These are phyloP conservation scores for Chironomus riparius DNA, from an alignment of 2,888 invertebrate genomes.

Conservation along the genomic window DNA sequence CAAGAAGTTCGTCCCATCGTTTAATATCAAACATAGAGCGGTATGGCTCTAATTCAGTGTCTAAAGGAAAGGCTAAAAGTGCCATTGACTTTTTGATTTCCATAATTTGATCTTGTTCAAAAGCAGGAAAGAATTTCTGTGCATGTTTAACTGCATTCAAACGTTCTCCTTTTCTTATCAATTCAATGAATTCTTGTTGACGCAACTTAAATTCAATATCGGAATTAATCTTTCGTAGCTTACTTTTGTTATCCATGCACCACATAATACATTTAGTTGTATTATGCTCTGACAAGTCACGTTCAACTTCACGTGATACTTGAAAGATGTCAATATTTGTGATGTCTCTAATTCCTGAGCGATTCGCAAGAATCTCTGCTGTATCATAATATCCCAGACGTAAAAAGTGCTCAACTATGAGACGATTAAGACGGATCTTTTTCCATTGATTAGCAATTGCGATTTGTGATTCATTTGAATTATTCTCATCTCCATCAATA, in stretches of 20 bases:
- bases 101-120: constrained; percentile 75
- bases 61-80: constrained; percentile 82
- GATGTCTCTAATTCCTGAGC: constrained; percentile 70
- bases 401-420: constrained; percentile 94
- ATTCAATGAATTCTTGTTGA: constrained; percentile 77
- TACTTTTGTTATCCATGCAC: constrained; percentile 96
- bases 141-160: constrained; percentile 93
- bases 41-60: constrained; percentile 67
- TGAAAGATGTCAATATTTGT: constrained; percentile 91
- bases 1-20: constrained; percentile 76
- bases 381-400: constrained; percentile 92
- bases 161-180: constrained; percentile 76
- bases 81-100: constrained; percentile 95
- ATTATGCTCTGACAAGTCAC: constrained; percentile 69
- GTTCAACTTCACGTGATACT: constrained; percentile 77
- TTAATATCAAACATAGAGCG: constrained; percentile 54
- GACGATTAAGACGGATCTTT: constrained; percentile 72
- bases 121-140: constrained; percentile 79
- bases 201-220: constrained; percentile 87
- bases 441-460: constrained; percentile 42
- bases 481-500: constrained; percentile 27
- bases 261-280: constrained; percentile 84
- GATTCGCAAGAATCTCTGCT: constrained; percentile 76
- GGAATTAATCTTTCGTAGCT: constrained; percentile 86
- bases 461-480: constrained; percentile 36